Conservation (phyloP, 2,113 vertebrate genomes). For the Aplodontia rufa region DNA sequence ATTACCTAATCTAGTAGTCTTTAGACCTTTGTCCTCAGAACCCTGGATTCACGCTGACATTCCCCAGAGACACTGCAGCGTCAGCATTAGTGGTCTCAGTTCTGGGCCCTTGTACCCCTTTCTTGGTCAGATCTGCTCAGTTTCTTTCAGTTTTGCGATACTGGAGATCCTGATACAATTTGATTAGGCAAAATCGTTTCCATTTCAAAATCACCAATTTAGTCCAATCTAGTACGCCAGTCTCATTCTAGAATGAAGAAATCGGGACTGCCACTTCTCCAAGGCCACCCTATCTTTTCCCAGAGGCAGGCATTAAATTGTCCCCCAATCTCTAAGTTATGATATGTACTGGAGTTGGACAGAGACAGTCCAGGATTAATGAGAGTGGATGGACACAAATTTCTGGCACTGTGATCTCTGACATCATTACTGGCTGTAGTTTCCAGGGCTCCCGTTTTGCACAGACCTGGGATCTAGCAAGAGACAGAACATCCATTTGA, state of each 20-base stretch:
- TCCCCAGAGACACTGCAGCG: neutral
- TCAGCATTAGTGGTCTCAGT: neutral
- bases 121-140: neutral
- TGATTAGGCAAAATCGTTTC: neutral
- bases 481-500: neutral
- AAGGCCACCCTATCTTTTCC: neutral
- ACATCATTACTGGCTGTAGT: neutral
- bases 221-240: neutral
- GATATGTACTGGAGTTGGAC: neutral
- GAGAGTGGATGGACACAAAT: neutral
- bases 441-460: neutral
- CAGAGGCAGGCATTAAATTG: neutral
- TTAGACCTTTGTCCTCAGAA: neutral
- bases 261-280: neutral
- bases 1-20: neutral
- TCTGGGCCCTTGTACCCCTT: neutral
- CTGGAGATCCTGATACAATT: neutral
- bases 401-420: neutral
- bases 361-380: neutral
- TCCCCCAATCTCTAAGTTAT: neutral
- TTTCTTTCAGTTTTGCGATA: neutral
- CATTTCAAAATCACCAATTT: neutral
- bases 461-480: neutral
- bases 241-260: neutral
- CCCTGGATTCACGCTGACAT: neutral